Base-by-base conservation (phyloP, 35 echinoderm and acorn worm species). In the Anneissia japonica region DNA sequence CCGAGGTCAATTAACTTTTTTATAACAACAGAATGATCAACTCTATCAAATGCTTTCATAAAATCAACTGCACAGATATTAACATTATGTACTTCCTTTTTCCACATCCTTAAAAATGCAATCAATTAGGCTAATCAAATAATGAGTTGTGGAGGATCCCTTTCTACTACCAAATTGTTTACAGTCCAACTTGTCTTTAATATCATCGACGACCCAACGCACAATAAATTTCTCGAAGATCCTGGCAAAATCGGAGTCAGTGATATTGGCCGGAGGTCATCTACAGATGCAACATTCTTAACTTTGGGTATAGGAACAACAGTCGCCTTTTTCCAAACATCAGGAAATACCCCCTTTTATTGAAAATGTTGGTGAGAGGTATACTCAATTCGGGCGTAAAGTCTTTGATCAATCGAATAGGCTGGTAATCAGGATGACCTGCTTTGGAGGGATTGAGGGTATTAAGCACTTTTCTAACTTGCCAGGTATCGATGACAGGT, bases 1-100 rank as follows among this genome's bases (percentile, higher is more conserved):
- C 32, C 78, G 21, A 82, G 46, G 0, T 83, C 31, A 46, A 89
- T 89, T 35, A 89, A 19, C 74, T 89, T 89, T 0, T 35, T 74
- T 19, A 89, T 72, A 16, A 46, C 79, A n/a, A n/a, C n/a, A 28
- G 79, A 81, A 39, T 89, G 87, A 79, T 89, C 82, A 41, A 89
- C 79, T 0, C 31, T 17, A 76, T 85, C 87, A 75, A 89, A 83
- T 36, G 87, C 87, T 34, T 89, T n/a, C n/a, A 32, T 56, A 6
- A 88, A 88, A 64, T 89, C 87, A n/a, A 89, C 41, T 39, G 87
- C 51, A 56, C 36, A 19, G 32, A 82, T 21, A 83, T 82, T 34
- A 32, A 45, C 75, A 83, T 74, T 36, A 41, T 82, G n/a, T 34
- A 4, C 77, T 51, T 28, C 29, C 45, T 81, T 88, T 72, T 17